Base-by-base conservation (phyloP, 2,888 invertebrate species). In the Harpagoxenus sublaevis region DNA sequence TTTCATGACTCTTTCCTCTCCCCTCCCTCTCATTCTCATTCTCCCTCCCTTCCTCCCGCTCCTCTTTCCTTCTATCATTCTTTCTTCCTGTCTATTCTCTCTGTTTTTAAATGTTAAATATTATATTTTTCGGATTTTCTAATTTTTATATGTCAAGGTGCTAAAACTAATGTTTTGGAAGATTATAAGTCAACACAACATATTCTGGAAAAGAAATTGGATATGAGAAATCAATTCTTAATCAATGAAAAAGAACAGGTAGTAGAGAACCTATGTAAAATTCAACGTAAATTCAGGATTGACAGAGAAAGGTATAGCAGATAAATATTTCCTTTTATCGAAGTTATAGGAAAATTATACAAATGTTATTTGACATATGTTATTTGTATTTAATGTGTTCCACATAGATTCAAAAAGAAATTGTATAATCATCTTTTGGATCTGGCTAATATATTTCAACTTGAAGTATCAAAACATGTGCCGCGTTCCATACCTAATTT, bases 111-210 rank as follows among this genome's bases (percentile, higher is more conserved):
- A 55, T 65, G 1, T 42, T 15, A 6, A 39, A 35, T 0, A 35
- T 35, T 35, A 35, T 35, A 3, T 66, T 39, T 62, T 66, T 77
- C 9, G 42, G 57, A 60, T 77, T 9, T 83, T 57, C 12, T 42
- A 15, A 65, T 23, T 65, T 48, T 31, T 12, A 35, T 55, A 42
- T 68, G 8, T 48, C 18, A 77, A 95, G 95, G 90, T 79, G 92
- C 93, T 1, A 93, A 92, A 84, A 93, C 93, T 53, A 93, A 93
- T 85, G 86, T 84, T 48, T 84, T 95, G 55, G 93, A 95, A 78
- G 91, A 94, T 84, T 95, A 91, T 81, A 94, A 94, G 83, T 86
- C 79, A 1, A 79, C 66, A 0, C 89, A 92, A 68, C 39, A 39
- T 2, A 55, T n/a, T 18, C 85, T 94, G n/a, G 82, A 87, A 68